phyloP scores from a whole-genome alignment of 2,888 invertebrate genomes.

The Agrotis clavis region DNA sequence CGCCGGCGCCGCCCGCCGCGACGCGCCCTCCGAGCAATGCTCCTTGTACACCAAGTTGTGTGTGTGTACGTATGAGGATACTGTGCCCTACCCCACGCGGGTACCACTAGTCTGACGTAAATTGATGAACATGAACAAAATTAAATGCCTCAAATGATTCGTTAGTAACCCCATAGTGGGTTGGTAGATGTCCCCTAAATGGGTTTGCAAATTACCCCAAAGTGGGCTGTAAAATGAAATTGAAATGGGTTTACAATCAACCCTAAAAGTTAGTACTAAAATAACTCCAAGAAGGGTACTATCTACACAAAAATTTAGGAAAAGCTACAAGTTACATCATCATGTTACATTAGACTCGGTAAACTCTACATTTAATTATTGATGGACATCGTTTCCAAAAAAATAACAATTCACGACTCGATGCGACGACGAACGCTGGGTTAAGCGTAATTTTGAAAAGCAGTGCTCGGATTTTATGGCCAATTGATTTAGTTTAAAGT shows the following conservation, averaged over 20 bases:
- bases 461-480: slow-evolving; percentile 87
- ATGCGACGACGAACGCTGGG: slow-evolving; percentile 32
- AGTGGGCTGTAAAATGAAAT: not conserved
- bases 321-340: slow-evolving; percentile 21
- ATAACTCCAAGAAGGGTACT: slow-evolving; percentile 45
- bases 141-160: not conserved
- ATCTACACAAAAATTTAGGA: slow-evolving; percentile 23
- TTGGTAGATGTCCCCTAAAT: slow-evolving; percentile 35
- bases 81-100: slow-evolving; percentile 29
- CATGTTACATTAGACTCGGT: slow-evolving; percentile 51
- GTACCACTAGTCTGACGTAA: slow-evolving; percentile 48
- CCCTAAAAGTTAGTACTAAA: slow-evolving; percentile 11
- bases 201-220: slow-evolving; percentile 21
- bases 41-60: slow-evolving; percentile 26
- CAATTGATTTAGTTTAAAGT: slow-evolving; percentile 75
- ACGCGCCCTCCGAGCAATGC: slow-evolving; percentile 85
- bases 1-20: slow-evolving; percentile 87
- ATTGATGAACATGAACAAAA: slow-evolving; percentile 37
- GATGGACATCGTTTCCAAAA: slow-evolving; percentile 46
- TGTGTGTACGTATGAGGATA: slow-evolving; percentile 15
- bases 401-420: slow-evolving; percentile 44
- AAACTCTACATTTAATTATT: slow-evolving; percentile 30
- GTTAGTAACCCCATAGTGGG: slow-evolving; percentile 30
- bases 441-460: slow-evolving; percentile 78
- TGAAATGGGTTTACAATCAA: slow-evolving; percentile 21